Conservation (phyloP, 2,113 vertebrate species). For the Thunnus maccoyii region DNA sequence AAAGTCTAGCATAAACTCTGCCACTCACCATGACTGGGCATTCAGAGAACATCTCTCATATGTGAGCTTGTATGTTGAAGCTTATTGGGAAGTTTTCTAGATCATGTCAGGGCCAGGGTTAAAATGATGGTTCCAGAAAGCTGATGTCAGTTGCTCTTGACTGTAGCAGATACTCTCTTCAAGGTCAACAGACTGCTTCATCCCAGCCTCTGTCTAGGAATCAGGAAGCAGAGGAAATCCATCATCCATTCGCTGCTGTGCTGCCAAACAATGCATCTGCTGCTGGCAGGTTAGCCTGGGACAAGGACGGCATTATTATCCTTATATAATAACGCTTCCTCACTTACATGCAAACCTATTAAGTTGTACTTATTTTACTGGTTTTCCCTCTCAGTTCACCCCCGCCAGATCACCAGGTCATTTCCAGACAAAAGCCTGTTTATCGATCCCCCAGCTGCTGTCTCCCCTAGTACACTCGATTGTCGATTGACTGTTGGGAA, state of each 20-base stretch:
- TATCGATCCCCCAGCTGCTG: not conserved
- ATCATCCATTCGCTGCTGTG: constrained; percentile 20
- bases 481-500: not conserved
- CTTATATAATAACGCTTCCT: not conserved
- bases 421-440: not conserved
- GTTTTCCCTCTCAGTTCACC: not conserved
- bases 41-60: not conserved
- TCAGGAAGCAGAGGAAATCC: constrained; percentile 49
- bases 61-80: constrained; percentile 4
- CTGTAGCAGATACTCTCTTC: constrained; percentile 20
- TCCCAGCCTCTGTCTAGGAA: constrained; percentile 23
- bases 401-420: not conserved
- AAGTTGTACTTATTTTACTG: not conserved
- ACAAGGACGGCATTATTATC: constrained; percentile 10
- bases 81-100: constrained; percentile 1
- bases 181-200: constrained; percentile 25
- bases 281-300: not conserved
- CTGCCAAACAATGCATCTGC: constrained; percentile 15
- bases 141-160: not conserved
- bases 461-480: not conserved
- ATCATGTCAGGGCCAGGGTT: constrained; percentile 7
- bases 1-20: no score
- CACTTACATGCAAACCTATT: not conserved
- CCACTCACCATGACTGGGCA: not conserved
- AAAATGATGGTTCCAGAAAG: constrained; percentile 16